phyloP scores from a whole-genome alignment of 2,113 vertebrate genomes.

The Phocoena phocoena region DNA sequence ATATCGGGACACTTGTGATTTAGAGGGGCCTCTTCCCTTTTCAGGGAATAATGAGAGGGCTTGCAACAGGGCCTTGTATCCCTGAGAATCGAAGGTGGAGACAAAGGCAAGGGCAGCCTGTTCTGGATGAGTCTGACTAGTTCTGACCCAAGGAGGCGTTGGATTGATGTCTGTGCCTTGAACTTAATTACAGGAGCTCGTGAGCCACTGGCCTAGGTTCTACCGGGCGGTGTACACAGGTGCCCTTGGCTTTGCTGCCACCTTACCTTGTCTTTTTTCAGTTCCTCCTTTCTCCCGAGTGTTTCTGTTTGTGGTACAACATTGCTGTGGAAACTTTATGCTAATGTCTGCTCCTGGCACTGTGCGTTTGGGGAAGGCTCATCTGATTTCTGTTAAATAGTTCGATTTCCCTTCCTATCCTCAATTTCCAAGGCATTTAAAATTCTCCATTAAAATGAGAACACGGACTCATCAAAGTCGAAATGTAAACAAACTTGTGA shows the following conservation, averaged over 20 bases:
- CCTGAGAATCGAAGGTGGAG: not conserved
- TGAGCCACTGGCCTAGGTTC: not conserved
- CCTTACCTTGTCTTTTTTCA: not conserved
- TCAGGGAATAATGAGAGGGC: not conserved
- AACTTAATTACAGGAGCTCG: not conserved
- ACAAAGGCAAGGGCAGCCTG: not conserved
- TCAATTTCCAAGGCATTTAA: not conserved
- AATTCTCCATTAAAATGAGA: not conserved
- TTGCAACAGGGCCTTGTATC: not conserved
- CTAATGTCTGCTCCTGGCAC: not conserved
- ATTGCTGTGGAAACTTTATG: not conserved
- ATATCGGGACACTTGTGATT: not conserved
- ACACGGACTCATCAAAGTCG: not conserved
- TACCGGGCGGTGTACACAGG: fast-evolving
- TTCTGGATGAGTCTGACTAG: not conserved
- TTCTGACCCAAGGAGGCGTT: not conserved
- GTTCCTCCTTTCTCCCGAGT: not conserved
- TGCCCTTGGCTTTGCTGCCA: not conserved
- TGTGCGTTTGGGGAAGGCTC: not conserved
- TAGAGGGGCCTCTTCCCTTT: not conserved
- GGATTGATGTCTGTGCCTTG: not conserved
- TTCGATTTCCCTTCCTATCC: not conserved
- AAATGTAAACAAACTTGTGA: not conserved
- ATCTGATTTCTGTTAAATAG: not conserved
- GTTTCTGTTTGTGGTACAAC: not conserved